Evolutionary conservation across 1,140 invertebrate genomes (phyloP), one percentile per base, ranked within the genome.

Genomic region (Agrilus planipennis): DNA sequence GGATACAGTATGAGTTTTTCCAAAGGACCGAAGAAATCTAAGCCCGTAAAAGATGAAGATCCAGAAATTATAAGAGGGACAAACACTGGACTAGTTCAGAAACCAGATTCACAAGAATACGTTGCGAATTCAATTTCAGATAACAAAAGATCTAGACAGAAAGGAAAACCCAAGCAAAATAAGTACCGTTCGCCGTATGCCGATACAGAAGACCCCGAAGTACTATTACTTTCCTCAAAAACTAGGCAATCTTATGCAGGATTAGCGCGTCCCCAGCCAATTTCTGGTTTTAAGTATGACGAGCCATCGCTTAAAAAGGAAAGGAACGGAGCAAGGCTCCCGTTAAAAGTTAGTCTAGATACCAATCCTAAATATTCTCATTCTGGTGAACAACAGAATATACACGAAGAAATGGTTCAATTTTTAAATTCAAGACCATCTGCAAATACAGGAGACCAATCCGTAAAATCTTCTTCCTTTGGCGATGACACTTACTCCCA

Each of bases 1-100:
- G 52, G 52, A 18, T 54, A 54, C 29, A 54, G 50, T 23, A 45
- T 54, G 1, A 52, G 45, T 17, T 50, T 54, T 22, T 34, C 39
- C 28, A 32, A 35, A 32, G 19, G 9, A 0, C 3, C 32, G 5
- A 23, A 7, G 14, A 4, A 14, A 11, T 14, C 32, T 34, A 4
- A 21, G 15, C 32, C 16, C n/a, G 10, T 12, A 3, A 39, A 22
- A 27, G 14, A 39, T 16, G 35, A 44, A 32, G 36, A 42, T 44
- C 39, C 31, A 1, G 46, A 49, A 16, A 49, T 49, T 19, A 49
- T 49, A 14, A 49, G 40, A 1, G 46, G 46, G 16, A 41, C 39
- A 17, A 34, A 32, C n/a, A 45, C 41, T 14, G 44, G 41, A 21
- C n/a, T 29, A 18, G 39, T 45, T 2, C 21, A 34, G 21, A 34